Evolutionary conservation across 2,797 vertebrate genomes (phyloP).

Genomic region (Perodicticus potto): DNA sequence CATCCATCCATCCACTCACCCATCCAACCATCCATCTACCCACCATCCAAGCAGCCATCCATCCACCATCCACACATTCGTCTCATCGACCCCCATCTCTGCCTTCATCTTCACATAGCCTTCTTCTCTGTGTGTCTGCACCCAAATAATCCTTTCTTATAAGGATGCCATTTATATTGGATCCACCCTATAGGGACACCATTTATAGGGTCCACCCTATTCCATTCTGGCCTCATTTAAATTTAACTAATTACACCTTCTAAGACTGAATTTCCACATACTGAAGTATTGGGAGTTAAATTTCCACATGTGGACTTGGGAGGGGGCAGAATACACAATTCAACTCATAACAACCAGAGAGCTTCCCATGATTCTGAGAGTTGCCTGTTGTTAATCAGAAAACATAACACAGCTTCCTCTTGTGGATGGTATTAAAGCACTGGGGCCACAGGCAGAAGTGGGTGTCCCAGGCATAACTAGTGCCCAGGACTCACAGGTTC

Average conservation of each 20-base stretch:
- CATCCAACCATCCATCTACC: background rate
- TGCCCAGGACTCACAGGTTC: background rate
- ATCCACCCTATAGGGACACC: no score
- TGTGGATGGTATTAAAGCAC: no score
- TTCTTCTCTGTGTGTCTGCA: no score
- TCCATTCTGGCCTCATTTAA: no score
- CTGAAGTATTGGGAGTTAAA: no score
- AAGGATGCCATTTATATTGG: rapidly evolving
- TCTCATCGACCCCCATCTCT: rapidly evolving
- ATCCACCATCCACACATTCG: rapidly evolving
- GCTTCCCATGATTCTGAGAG: background rate
- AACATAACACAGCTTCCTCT: background rate
- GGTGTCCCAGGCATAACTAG: background rate
- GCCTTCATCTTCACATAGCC: rapidly evolving
- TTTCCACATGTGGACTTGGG: background rate
- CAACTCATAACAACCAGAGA: no score
- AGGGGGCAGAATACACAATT: no score
- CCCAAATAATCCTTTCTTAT: background rate
- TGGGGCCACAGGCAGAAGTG: rapidly evolving
- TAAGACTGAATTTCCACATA: background rate
- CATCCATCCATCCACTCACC: background rate
- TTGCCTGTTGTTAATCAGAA: background rate
- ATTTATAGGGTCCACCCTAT: no score
- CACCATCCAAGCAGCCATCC: rapidly evolving
- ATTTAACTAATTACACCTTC: background rate